Evolutionary conservation across 2,888 invertebrate species (phyloP).

Genomic region (Lasioglossum calceatum): DNA sequence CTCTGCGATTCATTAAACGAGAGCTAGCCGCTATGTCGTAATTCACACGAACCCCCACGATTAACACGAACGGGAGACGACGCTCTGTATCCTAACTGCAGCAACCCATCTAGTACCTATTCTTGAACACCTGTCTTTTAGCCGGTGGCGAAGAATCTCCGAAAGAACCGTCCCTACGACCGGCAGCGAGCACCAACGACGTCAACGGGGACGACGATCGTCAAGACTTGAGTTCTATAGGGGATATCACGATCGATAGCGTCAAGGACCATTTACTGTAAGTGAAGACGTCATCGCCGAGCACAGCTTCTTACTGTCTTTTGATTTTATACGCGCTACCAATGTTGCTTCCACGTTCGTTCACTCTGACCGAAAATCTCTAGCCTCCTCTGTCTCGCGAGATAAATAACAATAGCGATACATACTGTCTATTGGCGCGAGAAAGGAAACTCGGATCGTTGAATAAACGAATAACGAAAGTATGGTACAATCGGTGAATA

Average conservation of each 20-base stretch:
- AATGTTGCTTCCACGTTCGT: constrained; percentile 32
- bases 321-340: constrained; percentile 49
- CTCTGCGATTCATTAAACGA: constrained; percentile 45
- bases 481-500: background rate
- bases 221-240: constrained; percentile 87
- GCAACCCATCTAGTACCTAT: constrained; percentile 64
- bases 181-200: constrained; percentile 79
- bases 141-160: constrained; percentile 79
- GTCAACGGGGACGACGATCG: constrained; percentile 85
- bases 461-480: background rate
- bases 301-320: constrained; percentile 48
- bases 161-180: constrained; percentile 79
- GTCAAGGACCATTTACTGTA: constrained; percentile 93
- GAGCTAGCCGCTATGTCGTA: constrained; percentile 47
- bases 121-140: constrained; percentile 76
- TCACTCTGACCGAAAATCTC: background rate
- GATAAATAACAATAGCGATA: background rate
- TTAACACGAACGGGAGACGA: constrained; percentile 54
- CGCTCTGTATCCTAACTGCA: constrained; percentile 43
- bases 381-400: background rate
- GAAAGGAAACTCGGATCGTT: background rate
- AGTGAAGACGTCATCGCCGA: constrained; percentile 61
- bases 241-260: constrained; percentile 97
- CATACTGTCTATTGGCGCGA: background rate
- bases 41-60: constrained; percentile 21